A percentile compares a stretch with the other conserved stretches of the same genome.
phyloP scores from a whole-genome alignment of 2,888 invertebrate genomes.

The Orthonychiurus folsomi region DNA sequence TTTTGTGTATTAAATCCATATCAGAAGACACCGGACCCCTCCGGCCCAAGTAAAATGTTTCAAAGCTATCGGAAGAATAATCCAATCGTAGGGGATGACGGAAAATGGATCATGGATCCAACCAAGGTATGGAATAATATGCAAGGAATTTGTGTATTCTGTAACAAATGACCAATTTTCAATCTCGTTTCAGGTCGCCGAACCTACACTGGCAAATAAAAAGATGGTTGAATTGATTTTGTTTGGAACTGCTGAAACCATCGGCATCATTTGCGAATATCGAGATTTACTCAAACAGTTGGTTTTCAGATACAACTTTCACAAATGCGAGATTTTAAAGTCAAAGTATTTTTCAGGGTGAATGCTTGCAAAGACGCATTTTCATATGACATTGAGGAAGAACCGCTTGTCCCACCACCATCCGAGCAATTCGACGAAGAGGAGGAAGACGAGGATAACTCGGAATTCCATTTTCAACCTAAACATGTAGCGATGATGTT shows the following conservation, averaged over 20 bases:
- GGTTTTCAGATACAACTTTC: background rate
- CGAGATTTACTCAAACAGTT: background rate
- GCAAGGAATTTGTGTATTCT: too few species aligned
- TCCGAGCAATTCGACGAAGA: background rate
- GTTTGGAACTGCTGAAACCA: background rate
- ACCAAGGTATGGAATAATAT: too few species aligned
- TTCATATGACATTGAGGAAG: background rate
- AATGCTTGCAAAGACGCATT: background rate
- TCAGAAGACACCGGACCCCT: too few species aligned
- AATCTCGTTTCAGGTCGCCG: too few species aligned
- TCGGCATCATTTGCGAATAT: background rate
- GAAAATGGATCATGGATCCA: too few species aligned
- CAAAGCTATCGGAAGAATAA: too few species aligned
- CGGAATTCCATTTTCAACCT: background rate
- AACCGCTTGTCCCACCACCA: background rate
- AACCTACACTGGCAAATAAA: background rate
- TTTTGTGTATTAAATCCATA: too few species aligned
- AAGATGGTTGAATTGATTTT: background rate
- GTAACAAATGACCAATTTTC: too few species aligned
- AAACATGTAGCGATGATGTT: background rate
- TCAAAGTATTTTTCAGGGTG: background rate
- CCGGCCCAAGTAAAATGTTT: too few species aligned
- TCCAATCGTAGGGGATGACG: too few species aligned
- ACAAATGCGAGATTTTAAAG: background rate
- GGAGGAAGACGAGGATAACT: background rate